These are phyloP conservation scores for Pampus argenteus DNA, from an alignment of 2,797 vertebrate species.

Conservation along the genomic window DNA sequence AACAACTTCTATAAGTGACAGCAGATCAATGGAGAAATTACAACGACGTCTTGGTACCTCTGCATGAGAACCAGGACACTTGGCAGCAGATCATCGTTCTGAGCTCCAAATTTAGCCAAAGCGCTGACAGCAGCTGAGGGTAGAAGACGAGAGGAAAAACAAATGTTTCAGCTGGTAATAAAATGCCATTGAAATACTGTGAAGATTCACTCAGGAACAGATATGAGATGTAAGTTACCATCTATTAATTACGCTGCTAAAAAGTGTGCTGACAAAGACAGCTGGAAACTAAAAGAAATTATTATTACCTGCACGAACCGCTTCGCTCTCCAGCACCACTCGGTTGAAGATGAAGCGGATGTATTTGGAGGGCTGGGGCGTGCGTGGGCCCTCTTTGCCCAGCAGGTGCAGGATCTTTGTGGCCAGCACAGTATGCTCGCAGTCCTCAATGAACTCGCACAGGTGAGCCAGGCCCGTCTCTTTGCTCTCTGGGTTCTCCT, in stretches of 20 bases:
- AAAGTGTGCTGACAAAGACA: no score
- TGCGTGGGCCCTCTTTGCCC: conserved; percentile 95
- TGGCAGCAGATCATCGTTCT: conserved; percentile 95
- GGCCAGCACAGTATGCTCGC: conserved; percentile 96
- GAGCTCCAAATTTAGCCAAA: conserved; percentile 96
- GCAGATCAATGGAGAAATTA: no score
- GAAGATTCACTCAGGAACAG: neutral
- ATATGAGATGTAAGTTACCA: neutral
- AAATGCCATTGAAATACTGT: neutral
- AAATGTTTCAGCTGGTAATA: neutral
- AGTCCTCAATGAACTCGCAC: conserved; percentile 99
- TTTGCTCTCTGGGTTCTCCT: conserved; percentile 97
- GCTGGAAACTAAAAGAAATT: neutral
- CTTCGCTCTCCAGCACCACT: conserved; percentile 97
- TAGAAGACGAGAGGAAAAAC: neutral
- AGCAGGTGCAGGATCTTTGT: conserved; percentile 97
- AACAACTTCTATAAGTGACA: no score
- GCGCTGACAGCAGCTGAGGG: conserved; percentile 93
- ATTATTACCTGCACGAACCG: conserved; percentile 87
- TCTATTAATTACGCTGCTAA: neutral
- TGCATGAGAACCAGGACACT: conserved; percentile 97
- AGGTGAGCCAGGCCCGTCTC: conserved; percentile 97
- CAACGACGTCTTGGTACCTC: no score
- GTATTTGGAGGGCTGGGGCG: conserved; percentile 95
- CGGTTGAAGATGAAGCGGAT: conserved; percentile 99